A percentile compares a stretch with the other conserved stretches of the same genome.
Evolutionary conservation across 2,797 vertebrate genomes (phyloP).

Genomic region (Uromys caudimaculatus): DNA sequence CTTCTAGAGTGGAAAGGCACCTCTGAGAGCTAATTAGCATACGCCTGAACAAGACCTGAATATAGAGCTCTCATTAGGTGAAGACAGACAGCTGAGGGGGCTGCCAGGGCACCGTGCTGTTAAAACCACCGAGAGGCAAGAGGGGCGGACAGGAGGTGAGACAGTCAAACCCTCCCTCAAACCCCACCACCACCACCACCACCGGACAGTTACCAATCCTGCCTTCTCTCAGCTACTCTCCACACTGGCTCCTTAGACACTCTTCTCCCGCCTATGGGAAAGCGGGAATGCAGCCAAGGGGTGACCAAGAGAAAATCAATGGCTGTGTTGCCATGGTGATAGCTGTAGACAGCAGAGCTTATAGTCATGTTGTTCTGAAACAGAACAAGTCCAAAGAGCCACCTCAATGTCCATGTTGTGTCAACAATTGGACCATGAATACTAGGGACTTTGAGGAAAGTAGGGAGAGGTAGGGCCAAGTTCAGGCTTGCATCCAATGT

Average conservation of each 20-base stretch:
- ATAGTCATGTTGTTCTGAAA: neutral
- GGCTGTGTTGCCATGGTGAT: constrained; percentile 52
- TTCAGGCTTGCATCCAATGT: neutral
- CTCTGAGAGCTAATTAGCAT: neutral
- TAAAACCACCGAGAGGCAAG: no score
- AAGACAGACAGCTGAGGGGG: neutral
- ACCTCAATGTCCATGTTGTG: neutral
- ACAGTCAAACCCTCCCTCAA: no score
- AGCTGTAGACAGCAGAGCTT: neutral
- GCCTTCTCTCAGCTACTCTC: neutral
- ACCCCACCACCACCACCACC: no score
- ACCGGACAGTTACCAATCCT: neutral
- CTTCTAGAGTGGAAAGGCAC: constrained; percentile 23
- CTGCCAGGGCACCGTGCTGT: neutral
- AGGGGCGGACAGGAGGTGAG: neutral
- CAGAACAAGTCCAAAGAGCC: neutral
- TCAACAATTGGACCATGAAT: neutral
- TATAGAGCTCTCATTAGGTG: neutral
- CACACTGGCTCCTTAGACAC: neutral
- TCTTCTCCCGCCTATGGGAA: neutral
- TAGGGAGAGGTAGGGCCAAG: neutral
- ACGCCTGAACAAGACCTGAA: neutral
- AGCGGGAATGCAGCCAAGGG: neutral
- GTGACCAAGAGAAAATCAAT: neutral
- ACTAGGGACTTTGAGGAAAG: rapidly evolving